Base-by-base conservation (phyloP, 2,113 vertebrate species). In the Emydocephalus ijimae region DNA sequence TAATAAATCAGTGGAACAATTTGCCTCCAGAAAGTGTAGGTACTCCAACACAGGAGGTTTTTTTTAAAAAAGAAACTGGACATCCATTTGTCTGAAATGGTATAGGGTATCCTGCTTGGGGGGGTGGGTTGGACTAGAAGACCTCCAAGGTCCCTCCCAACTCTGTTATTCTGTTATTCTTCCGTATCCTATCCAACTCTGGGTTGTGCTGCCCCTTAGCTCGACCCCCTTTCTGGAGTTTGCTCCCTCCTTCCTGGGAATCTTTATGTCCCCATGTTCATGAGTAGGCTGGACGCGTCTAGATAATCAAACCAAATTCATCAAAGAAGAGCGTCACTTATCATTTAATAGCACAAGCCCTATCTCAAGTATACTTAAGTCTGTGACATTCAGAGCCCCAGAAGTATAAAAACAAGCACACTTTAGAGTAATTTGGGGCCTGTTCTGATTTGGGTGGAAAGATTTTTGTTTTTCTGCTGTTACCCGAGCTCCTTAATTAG, bases 401-500 rank as follows among this genome's bases (percentile, higher is more conserved):
- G 74, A 43, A 43, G n/a, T 81, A 81, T 81, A 21, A 81, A 50
- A 81, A 8, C 69, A 81, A 8, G 64, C 88, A 74, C 69, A 34
- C 61, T 81, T 64, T 29, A 11, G 34, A 89, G 59, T 34, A 56
- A 39, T 89, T 81, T 39, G 55, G n/a, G 26, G 26, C 69, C 74
- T 50, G 34, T 54, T 87, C 4, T 85, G 91, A 43, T 24, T 24
- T 4, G 2, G 55, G 5, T 23, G 81, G 50, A 2, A 3, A n/a
- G 50, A 23, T 91, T 55, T 90, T 91, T 74, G 50, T 91, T 91
- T 91, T 85, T 74, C 52, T n/a, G 9, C 0, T 86, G 91, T 87
- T 90, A 61, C 3, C 89, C 64, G 56, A 88, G 74, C 11, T 55
- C 88, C 18, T 90, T 1, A 39, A 94, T 92, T 94, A 90, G 11